phyloP scores from a whole-genome alignment of 1,140 invertebrate species.

The Calosoma granatense region DNA sequence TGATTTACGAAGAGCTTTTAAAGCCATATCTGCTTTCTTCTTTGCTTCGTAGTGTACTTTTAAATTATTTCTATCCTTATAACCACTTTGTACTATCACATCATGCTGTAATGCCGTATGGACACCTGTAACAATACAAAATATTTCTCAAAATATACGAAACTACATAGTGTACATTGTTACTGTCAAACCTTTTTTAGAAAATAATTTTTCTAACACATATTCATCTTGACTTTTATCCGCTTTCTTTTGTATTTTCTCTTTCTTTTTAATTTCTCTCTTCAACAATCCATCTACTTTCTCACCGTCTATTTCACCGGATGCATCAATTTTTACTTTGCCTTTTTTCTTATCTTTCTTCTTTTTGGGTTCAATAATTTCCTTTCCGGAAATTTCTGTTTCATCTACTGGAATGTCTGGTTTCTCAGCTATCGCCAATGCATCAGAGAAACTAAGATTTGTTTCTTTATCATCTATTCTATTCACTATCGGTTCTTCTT shows the following conservation, averaged over 20 bases:
- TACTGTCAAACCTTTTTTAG: conserved; percentile 31
- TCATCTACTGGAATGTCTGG: conserved; percentile 28
- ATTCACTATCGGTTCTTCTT: conserved; percentile 35
- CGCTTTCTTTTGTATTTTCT: conserved; percentile 8
- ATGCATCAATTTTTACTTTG: conserved; percentile 28
- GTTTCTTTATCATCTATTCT: conserved; percentile 40
- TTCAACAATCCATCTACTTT: conserved; percentile 29
- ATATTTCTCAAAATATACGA: neutral
- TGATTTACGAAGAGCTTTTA: conserved; percentile 43
- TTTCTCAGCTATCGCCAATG: conserved; percentile 43
- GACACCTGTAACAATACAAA: conserved; percentile 29
- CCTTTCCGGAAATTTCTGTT: conserved; percentile 15
- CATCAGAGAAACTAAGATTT: conserved; percentile 41
- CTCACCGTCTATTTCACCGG: conserved; percentile 30
- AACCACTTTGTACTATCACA: conserved; percentile 40
- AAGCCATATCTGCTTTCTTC: conserved; percentile 37
- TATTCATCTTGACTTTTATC: conserved; percentile 39
- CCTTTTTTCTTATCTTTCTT: conserved; percentile 30
- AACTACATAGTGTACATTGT: neutral
- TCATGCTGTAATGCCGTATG: conserved; percentile 48
- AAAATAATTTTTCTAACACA: conserved; percentile 46
- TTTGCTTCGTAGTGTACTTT: conserved; percentile 39
- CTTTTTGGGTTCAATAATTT: conserved; percentile 23
- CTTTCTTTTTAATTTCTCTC: conserved; percentile 24
- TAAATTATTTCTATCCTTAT: conserved; percentile 37